These are phyloP conservation scores for Pediacus dermestoides DNA, from an alignment of 2,888 invertebrate species.

Conservation along the genomic window DNA sequence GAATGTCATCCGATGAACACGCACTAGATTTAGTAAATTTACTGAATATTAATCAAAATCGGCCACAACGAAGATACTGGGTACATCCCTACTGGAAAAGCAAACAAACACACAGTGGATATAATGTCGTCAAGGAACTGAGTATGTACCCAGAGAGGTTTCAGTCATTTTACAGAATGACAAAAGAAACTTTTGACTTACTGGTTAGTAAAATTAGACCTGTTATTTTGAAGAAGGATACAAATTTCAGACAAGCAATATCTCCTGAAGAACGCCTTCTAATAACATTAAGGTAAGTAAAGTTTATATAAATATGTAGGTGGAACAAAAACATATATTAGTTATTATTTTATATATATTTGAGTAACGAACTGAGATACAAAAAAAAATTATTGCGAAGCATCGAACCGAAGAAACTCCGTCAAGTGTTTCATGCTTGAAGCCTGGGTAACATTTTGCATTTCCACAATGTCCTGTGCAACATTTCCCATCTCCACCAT, in stretches of 20 bases:
- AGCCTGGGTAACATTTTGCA: conserved; percentile 7
- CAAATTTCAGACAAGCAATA: conserved; percentile 11
- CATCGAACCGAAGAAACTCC: conserved; percentile 6
- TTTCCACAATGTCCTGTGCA: conserved; percentile 2
- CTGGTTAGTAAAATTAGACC: conserved; percentile 5
- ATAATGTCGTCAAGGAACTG: conserved; percentile 10
- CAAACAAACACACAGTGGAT: conserved; percentile 9
- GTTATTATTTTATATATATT: conserved; percentile 1
- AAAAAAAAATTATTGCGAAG: background rate
- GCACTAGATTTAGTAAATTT: conserved; percentile 9
- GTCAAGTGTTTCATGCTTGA: conserved; percentile 5
- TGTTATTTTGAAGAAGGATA: conserved; percentile 10
- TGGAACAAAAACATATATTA: conserved; percentile 7
- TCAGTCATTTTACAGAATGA: conserved; percentile 14
- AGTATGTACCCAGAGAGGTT: conserved; percentile 12
- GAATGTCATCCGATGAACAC: conserved; percentile 5
- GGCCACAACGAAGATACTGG: conserved; percentile 9
- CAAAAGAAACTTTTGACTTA: conserved; percentile 9
- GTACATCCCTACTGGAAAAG: conserved; percentile 10
- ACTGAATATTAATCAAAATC: conserved; percentile 10
- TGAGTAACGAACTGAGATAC: conserved; percentile 2
- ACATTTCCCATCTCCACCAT: conserved; percentile 4
- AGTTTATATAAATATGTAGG: conserved; percentile 4
- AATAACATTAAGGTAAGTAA: conserved; percentile 13
- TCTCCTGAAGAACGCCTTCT: conserved; percentile 13